These are phyloP conservation scores for Lithobius niger DNA, from an alignment of 1,140 invertebrate species.

Conservation along the genomic window DNA sequence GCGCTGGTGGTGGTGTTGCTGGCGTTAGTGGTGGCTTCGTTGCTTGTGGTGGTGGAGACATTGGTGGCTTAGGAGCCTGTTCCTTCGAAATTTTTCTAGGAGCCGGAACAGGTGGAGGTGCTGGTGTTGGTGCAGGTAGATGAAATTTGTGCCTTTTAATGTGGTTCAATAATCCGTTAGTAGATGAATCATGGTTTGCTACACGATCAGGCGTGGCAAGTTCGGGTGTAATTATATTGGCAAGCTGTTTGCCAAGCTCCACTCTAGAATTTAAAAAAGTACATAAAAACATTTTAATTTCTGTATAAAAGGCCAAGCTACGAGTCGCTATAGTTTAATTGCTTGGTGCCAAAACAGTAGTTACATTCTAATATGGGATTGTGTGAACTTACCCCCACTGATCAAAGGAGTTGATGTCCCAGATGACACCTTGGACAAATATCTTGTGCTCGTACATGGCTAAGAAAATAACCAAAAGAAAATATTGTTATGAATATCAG, in stretches of 20 bases:
- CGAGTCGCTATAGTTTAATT: background rate
- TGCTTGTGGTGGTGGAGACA: slow-evolving; percentile 1
- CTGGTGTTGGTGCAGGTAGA: slow-evolving; percentile 11
- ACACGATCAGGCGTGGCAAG: slow-evolving; percentile 48
- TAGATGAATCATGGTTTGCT: slow-evolving; percentile 70
- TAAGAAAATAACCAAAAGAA: slow-evolving; percentile 36
- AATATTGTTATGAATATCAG: background rate
- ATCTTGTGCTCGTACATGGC: slow-evolving; percentile 98
- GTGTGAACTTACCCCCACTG: slow-evolving; percentile 82
- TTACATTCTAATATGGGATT: no score
- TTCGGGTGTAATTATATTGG: slow-evolving; percentile 93
- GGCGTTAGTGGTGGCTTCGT: slow-evolving; percentile 11
- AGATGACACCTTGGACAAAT: slow-evolving; percentile 94
- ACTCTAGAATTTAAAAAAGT: no score
- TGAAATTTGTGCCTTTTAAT: slow-evolving; percentile 45
- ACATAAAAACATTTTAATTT: slow-evolving; percentile 8
- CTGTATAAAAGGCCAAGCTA: background rate
- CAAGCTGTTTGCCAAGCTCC: slow-evolving; percentile 95
- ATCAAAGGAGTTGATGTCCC: slow-evolving; percentile 99
- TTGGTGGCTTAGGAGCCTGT: background rate
- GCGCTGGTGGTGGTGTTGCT: slow-evolving; percentile 6
- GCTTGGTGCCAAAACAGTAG: no score
- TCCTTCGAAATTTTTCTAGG: background rate
- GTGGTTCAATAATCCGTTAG: slow-evolving; percentile 93
- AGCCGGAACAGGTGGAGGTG: slow-evolving; percentile 8